A percentile compares a stretch with the other conserved stretches of the same genome.
These are phyloP conservation scores for Orthonevra nobilis DNA, from an alignment of 2,888 invertebrate species.

Conservation along the genomic window DNA sequence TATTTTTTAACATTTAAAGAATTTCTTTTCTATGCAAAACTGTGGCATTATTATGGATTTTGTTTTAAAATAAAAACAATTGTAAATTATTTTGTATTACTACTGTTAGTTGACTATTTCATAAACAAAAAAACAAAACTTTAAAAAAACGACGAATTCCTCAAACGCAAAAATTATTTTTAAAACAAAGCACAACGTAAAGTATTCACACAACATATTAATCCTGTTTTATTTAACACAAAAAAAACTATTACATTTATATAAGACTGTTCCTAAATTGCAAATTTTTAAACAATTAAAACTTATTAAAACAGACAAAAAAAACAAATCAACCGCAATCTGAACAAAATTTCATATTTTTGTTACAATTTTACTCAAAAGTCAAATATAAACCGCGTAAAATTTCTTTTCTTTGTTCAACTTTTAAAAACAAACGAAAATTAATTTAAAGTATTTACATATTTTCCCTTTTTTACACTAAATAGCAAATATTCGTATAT, in stretches of 20 bases:
- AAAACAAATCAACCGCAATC: conserved; percentile 48
- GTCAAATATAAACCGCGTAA: conserved; percentile 1
- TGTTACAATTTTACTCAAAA: conserved; percentile 57
- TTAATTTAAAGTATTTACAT: conserved; percentile 53
- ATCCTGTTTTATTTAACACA: conserved; percentile 50
- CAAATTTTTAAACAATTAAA: conserved; percentile 54
- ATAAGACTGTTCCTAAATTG: conserved; percentile 67
- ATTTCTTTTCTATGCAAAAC: conserved; percentile 55
- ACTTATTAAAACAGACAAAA: conserved; percentile 47
- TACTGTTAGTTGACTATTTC: conserved; percentile 61
- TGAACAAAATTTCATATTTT: conserved; percentile 61
- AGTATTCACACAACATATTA: conserved; percentile 59
- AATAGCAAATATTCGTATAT: conserved; percentile 40
- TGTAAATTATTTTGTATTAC: conserved; percentile 64
- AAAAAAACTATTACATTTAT: conserved; percentile 44
- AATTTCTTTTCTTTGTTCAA: conserved; percentile 29
- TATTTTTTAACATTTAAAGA: conserved; percentile 36
- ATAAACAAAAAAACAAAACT: conserved; percentile 31
- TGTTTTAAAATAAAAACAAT: conserved; percentile 40
- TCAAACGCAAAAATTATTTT: conserved; percentile 26
- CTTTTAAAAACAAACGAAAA: conserved; percentile 16
- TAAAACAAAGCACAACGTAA: conserved; percentile 65
- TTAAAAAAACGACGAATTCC: conserved; percentile 48
- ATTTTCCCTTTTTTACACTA: conserved; percentile 51
- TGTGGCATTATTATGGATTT: conserved; percentile 68